Base-by-base conservation (phyloP, 2,888 invertebrate species). In the Peribatodes rhomboidaria region DNA sequence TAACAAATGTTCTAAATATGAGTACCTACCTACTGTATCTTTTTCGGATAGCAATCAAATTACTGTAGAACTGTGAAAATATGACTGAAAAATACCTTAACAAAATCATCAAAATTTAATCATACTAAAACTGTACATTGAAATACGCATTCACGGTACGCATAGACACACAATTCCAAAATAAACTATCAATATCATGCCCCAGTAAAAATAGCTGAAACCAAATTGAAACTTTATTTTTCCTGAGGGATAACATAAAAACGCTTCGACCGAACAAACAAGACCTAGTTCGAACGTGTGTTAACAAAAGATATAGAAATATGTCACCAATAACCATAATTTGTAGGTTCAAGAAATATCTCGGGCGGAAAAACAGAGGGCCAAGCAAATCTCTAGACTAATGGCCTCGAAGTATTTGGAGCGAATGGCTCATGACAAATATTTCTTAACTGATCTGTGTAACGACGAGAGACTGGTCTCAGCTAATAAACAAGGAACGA, bases 331-430 rank as follows among this genome's bases (percentile, higher is more conserved):
- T 74, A 72, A 74, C 66, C 73, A 57, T 76, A 59, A 74, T 81
- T 82, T 62, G 39, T 75, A 92, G 92, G 84, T 87, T 46, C 82
- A 88, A 81, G 90, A 90, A 80, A 84, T 88, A 78, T 88, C 90
- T 59, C 84, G 84, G 13, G 82, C 87, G 59, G 88, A 90, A 79
- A 88, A 87, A 80, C 90, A 91, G 65, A 87, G 79, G 74, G 74
- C 81, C 53, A 80, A 88, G 61, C 86, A 87, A 79, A 88, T 89
- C 74, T 87, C 87, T 61, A 86, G 90, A 50, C 77, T 92, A 81
- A 91, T 93, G 91, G 87, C 91, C 54, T 91, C 91, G 53, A 91
- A 90, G 81, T 93, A 92, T 84, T 85, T 93, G 80, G 88, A 89
- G 71, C 84, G 89, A 80, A 93, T 93, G 92, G 91, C 92, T 55